Evolutionary conservation across 2,888 invertebrate species (phyloP), one percentile per base, ranked within the genome.

Genomic region (Oscheius sp.): DNA sequence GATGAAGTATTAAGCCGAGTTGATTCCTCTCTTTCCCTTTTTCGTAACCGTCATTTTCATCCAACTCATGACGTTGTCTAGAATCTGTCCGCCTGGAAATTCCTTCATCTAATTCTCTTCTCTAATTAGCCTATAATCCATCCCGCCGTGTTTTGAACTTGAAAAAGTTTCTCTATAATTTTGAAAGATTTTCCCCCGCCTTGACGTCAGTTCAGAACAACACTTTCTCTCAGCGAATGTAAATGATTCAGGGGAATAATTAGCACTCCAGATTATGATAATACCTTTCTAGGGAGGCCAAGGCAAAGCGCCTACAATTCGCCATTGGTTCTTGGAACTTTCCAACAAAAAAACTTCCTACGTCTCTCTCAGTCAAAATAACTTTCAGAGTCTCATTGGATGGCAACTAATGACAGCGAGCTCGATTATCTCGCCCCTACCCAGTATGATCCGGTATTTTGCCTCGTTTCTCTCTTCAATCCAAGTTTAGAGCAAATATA

Each of bases 221-320:
- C 29, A 25, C 48, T 48, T 25, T 12, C 23, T 12, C 48, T 25
- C 12, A n/a, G 52, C 6, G 52, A 29, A 52, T 52, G 52, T 66
- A 15, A 48, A 64, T 55, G 72, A 65, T 10, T 50, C 52, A 25
- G 68, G 48, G 29, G 61, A 69, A 25, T 69, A 72, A 33, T 63
- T 69, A 63, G 66, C 66, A 27, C 65, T 65, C n/a, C 69, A 69
- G 64, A 72, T 72, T 72, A 69, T 66, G 72, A 72, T 66, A 72
- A 69, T 69, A 58, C 63, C 23, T 52, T 63, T 70, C 48, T 46
- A 31, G 39, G 17, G 42, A 39, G 34, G 27, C 37, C 5, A 29
- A 25, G 53, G 50, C 12, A 64, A 46, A 31, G 27, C 53, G 29
- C 65, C 53, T 53, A 42, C 45, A 46, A 66, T 53, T 31, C 23